phyloP scores from a whole-genome alignment of 2,113 vertebrate genomes.

The Ciconia maguari region DNA sequence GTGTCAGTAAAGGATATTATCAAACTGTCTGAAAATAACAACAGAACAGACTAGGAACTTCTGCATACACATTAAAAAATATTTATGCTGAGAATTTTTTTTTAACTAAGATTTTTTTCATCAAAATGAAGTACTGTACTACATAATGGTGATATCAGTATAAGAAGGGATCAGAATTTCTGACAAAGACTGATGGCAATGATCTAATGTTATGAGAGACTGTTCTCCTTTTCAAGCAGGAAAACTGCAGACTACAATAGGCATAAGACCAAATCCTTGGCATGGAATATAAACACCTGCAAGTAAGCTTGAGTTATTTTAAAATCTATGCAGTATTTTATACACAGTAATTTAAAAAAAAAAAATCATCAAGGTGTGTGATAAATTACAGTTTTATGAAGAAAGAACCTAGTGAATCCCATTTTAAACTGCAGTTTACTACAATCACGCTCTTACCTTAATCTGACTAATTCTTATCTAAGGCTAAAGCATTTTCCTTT shows the following conservation, averaged over 20 bases:
- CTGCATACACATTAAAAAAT: neutral
- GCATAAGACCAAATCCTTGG: neutral
- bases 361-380: neutral
- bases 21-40: neutral
- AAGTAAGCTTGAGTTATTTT: neutral
- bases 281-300: neutral
- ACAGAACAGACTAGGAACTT: neutral
- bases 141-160: no score
- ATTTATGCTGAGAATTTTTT: neutral
- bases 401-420: neutral
- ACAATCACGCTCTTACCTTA: neutral
- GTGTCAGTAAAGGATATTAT: neutral
- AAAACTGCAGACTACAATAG: neutral
- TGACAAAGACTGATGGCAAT: neutral
- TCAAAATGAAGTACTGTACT: neutral
- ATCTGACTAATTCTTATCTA: neutral
- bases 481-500: neutral
- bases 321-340: neutral
- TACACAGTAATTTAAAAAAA: neutral
- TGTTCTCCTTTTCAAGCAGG: neutral
- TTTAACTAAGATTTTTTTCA: neutral
- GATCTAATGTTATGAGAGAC: neutral
- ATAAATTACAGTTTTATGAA: neutral
- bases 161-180: neutral
- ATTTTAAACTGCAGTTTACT: neutral